Percentiles rank a stretch among this genome's conserved stretches.
phyloP scores from a whole-genome alignment of 2,888 invertebrate genomes.

The Ceriagrion tenellum region DNA sequence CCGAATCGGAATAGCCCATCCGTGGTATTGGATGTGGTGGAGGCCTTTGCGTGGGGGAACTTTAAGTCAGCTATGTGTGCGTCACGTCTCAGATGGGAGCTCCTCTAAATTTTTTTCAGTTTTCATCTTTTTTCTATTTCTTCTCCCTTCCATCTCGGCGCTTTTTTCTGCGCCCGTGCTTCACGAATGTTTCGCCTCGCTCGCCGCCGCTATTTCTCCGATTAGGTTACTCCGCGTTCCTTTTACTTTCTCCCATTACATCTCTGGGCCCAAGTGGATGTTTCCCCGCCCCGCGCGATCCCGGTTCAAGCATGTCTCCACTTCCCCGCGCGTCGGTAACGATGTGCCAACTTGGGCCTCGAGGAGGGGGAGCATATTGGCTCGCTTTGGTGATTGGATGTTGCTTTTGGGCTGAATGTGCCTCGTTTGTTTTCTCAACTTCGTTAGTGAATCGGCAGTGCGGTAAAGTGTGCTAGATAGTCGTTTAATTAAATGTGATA shows the following conservation, averaged over 20 bases:
- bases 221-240: conserved; percentile 33
- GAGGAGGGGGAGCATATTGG: neutral
- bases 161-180: neutral
- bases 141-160: neutral
- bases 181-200: neutral
- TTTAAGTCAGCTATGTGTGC: conserved; percentile 39
- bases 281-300: neutral
- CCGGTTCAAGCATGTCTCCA: neutral
- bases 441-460: too few relatives aligned
- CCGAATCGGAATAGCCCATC: too few relatives aligned
- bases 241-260: conserved; percentile 21
- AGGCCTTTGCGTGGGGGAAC: neutral
- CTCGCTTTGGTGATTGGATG: neutral
- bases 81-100: conserved; percentile 45
- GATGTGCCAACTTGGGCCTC: neutral
- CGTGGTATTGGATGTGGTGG: neutral
- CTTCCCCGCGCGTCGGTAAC: neutral
- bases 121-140: neutral
- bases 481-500: too few relatives aligned
- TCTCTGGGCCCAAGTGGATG: neutral
- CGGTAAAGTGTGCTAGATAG: too few relatives aligned
- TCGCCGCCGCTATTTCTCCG: conserved; percentile 15
- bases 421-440: neutral
- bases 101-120: neutral
- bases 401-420: neutral